Conservation (phyloP, 1,140 invertebrate species). For the Plutomurus gul region DNA sequence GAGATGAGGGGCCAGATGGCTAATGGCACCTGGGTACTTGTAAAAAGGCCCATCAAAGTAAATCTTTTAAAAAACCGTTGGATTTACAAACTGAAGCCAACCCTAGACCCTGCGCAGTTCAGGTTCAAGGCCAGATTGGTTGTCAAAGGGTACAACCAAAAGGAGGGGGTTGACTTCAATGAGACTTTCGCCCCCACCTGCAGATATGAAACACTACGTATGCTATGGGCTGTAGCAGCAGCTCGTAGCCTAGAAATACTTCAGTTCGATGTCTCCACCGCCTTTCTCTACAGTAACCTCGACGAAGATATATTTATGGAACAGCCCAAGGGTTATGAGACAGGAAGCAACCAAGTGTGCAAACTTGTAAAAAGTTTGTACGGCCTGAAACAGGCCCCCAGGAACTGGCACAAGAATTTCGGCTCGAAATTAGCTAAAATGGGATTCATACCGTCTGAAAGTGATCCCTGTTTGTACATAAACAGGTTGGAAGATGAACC, state of each 20-base stretch:
- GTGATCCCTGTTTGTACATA: background rate
- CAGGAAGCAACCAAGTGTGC: background rate
- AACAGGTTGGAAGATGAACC: background rate
- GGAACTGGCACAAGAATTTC: background rate
- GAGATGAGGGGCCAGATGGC: conserved; percentile 26
- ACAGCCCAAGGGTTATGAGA: background rate
- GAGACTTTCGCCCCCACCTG: background rate
- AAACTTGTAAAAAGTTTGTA: background rate
- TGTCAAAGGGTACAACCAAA: background rate
- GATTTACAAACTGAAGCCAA: background rate
- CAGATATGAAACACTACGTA: background rate
- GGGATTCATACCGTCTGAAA: background rate
- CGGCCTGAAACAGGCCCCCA: background rate
- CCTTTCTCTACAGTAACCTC: background rate
- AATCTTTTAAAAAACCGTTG: background rate
- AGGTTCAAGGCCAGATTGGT: background rate
- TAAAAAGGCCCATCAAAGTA: background rate
- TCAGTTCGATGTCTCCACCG: background rate
- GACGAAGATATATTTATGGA: background rate
- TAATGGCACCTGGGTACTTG: background rate
- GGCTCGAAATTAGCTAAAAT: background rate
- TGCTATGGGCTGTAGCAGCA: background rate
- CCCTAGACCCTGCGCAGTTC: too few relatives aligned
- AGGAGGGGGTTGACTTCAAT: background rate
- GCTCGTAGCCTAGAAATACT: background rate